Evolutionary conservation across 2,113 vertebrate species (phyloP), one percentile per base, ranked within the genome.

Genomic region (Beaufortia kweichowensis): DNA sequence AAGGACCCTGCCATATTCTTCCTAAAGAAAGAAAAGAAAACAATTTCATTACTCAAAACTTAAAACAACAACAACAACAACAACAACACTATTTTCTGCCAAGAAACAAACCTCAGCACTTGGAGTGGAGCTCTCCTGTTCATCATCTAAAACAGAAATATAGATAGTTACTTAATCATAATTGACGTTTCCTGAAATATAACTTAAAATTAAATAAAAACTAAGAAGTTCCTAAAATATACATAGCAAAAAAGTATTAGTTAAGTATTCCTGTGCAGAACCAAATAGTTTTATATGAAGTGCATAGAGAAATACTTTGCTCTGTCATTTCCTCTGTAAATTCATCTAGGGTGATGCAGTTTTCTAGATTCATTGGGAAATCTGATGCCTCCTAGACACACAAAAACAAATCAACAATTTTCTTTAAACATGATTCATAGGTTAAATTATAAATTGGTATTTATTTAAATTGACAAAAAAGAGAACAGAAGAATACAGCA

Each of bases 311-410:
- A 43, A 39, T 62, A 79, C 85, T 86, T 79, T 77, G 17, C 0
- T 77, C 80, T 19, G 61, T 79, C 21, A 81, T 41, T 2, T 86
- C 81, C 0, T 90, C 86, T 1, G 55, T 70, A 53, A 89, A 60
- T n/a, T 92, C 85, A 28, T 92, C 90, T 75, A 88, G 81, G 33
- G 84, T 89, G 79, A 90, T 87, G 67, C 81, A 87, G 77, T 85
- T 82, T 61, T 90, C 87, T 64, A 88, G 74, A 41, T 84, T 77
- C 0, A 81, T 62, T 0, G 87, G 86, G 55, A 90, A 84, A 9
- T 79, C 88, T 23, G 61, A 9, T 1, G 86, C 80, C 31, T 85
- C 76, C 83, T 89, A 39, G 6, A 56, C 35, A 19, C 63, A 61
- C 26, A 59, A 21, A 66, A 12, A 15, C 19, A 50, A 53, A 21